Evolutionary conservation across 2,797 vertebrate genomes (phyloP), one percentile per base, ranked within the genome.

Genomic region (Darevskia nairensis): DNA sequence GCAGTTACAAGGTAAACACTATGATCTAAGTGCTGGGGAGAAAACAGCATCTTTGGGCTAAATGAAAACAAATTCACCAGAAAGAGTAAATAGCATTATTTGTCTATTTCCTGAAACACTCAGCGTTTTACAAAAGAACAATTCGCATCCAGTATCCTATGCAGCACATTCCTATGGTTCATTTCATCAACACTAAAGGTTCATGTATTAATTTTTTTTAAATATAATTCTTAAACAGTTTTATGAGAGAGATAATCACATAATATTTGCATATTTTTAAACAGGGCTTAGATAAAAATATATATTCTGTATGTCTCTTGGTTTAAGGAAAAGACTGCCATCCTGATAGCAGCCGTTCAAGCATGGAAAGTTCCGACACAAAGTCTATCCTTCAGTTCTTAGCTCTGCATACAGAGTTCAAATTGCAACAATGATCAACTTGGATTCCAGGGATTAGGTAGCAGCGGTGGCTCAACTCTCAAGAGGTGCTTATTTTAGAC

Each of bases 31-130:
- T 95, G 92, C 93, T 94, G 90, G 50, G 13, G 91, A 82, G 92
- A 80, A 95, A 92, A 91, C 82, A 95, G 55, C 90, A 93, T 90
- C 90, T 95, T 94, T 94, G 94, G 93, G 94, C 88, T 96, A 95
- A 96, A 97, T 92, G 92, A 92, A 90, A 79, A 85, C 27, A 85
- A 94, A 89, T 72, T 87, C 84, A 92, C 76, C 79, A 81, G 75
- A 89, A 94, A 92, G 93, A 92, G 76, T 80, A 94, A 95, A 85
- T 94, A 69, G 15, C 61, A 95, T 95, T 96, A 94, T 93, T 93
- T 89, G 89, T 74, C 85, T 41, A 72, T 59, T 84, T 92, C 88
- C 88, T 84, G 77, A 96, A 84, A 94, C 93, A 96, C 23, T 68
- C 93, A 96, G 15, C 89, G 91, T 91, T 91, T 79, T 92, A 85